phyloP scores from a whole-genome alignment of 2,888 invertebrate genomes.

The Drosophila paranaensis region DNA sequence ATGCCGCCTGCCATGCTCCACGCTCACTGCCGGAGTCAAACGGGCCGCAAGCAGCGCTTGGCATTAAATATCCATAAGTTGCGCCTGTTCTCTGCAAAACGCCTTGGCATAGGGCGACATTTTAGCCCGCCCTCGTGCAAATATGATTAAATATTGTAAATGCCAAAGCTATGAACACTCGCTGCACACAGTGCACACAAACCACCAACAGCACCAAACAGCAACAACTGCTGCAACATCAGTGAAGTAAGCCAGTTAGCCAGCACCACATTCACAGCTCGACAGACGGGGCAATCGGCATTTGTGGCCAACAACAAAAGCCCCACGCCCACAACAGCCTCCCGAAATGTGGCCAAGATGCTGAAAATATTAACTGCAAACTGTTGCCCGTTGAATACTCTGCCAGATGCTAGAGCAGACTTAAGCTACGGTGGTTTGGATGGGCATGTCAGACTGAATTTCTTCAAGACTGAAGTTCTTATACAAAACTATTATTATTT shows the following conservation, averaged over 20 bases:
- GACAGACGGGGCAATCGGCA: slow-evolving; percentile 14
- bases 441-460: no score
- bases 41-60: slow-evolving; percentile 28
- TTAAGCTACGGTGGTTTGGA: neutral
- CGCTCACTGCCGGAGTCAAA: slow-evolving; percentile 15
- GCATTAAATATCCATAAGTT: slow-evolving; percentile 56
- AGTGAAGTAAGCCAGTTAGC: slow-evolving; percentile 12
- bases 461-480: no score
- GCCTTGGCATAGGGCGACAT: slow-evolving; percentile 25
- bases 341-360: slow-evolving; percentile 12
- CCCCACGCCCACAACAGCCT: slow-evolving; percentile 19
- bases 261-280: slow-evolving; percentile 25
- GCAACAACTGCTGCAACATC: slow-evolving; percentile 5
- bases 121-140: slow-evolving; percentile 49
- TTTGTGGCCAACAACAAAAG: slow-evolving; percentile 19
- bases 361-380: neutral
- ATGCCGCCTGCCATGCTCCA: slow-evolving; percentile 30
- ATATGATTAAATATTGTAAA: slow-evolving; percentile 79
- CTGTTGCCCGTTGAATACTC: neutral
- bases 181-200: slow-evolving; percentile 5
- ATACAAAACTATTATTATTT: no score
- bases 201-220: slow-evolving; percentile 9
- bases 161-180: slow-evolving; percentile 62
- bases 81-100: slow-evolving; percentile 31
- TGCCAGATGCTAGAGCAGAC: neutral